phyloP scores from a whole-genome alignment of 2,113 vertebrate genomes.

The human region DNA sequence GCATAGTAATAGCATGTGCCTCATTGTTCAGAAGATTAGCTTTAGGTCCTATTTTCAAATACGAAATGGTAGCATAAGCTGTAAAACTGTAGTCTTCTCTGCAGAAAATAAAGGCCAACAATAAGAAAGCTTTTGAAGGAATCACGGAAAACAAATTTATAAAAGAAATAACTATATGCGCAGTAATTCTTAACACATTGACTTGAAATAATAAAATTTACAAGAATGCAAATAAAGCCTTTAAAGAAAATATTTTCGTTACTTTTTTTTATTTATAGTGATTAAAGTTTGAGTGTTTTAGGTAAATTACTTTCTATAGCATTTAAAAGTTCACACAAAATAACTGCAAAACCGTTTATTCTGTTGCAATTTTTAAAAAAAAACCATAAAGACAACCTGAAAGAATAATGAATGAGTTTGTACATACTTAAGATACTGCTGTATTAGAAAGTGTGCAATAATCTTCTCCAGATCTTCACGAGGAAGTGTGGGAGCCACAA shows the following conservation, averaged over 20 bases:
- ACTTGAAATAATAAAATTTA: not conserved
- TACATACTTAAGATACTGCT: slow-evolving; percentile 92
- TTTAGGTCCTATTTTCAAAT: slow-evolving; percentile 92
- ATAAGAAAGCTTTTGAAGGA: slow-evolving; percentile 26
- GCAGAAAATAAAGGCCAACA: slow-evolving; percentile 60
- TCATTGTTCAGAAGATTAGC: slow-evolving; percentile 89
- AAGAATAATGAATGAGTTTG: not conserved
- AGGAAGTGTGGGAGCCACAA: slow-evolving; percentile 84
- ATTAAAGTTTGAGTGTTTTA: not conserved
- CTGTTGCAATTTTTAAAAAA: not conserved
- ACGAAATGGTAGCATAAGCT: slow-evolving; percentile 95
- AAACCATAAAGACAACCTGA: not conserved
- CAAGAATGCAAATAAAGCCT: not conserved
- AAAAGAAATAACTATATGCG: not conserved
- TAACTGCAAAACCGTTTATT: not conserved
- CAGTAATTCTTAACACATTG: not conserved
- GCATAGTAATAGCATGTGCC: slow-evolving; percentile 86
- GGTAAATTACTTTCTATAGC: not conserved
- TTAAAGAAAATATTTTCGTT: not conserved
- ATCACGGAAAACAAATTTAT: not conserved
- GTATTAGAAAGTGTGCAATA: slow-evolving; percentile 88
- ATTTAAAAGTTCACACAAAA: not conserved
- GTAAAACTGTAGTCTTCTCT: slow-evolving; percentile 99
- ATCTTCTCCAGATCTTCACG: slow-evolving; percentile 90
- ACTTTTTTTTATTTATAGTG: not conserved